phyloP scores from a whole-genome alignment of 2,113 vertebrate genomes.

The Xiphophorus hellerii region DNA sequence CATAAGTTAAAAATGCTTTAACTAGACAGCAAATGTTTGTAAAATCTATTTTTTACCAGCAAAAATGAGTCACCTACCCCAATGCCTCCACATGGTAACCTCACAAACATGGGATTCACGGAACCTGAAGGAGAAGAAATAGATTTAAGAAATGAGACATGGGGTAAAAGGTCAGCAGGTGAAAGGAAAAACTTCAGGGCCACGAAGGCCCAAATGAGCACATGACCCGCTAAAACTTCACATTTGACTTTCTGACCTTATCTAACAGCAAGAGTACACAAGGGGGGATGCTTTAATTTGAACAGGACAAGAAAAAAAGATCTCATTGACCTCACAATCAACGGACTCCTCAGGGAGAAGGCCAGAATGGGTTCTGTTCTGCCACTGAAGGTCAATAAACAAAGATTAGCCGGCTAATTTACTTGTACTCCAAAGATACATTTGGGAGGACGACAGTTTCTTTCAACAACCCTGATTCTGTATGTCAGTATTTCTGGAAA shows the following conservation, averaged over 20 bases:
- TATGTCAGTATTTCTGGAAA: neutral
- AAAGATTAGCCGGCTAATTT: neutral
- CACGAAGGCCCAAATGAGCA: neutral
- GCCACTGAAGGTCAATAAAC: constrained; percentile 3
- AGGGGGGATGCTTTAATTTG: constrained; percentile 44
- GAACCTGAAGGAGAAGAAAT: constrained; percentile 81
- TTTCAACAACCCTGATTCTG: neutral
- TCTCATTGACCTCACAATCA: constrained; percentile 32
- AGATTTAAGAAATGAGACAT: neutral
- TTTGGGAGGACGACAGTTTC: neutral
- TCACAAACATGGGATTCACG: constrained; percentile 92
- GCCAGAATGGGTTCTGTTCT: neutral
- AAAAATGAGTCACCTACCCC: constrained; percentile 85
- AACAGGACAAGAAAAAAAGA: constrained; percentile 23
- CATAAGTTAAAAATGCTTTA: constrained; percentile 22
- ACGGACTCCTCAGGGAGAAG: neutral
- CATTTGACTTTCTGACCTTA: constrained; percentile 63
- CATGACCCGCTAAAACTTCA: constrained; percentile 33
- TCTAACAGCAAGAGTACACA: constrained; percentile 37
- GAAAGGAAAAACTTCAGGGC: constrained; percentile 13
- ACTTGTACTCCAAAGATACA: neutral
- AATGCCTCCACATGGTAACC: constrained; percentile 94
- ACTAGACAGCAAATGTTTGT: constrained; percentile 37
- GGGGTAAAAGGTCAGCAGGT: constrained; percentile 18
- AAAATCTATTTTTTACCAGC: constrained; percentile 12